These are phyloP conservation scores for Pan paniscus DNA, from an alignment of 2,113 vertebrate genomes.

Conservation along the genomic window DNA sequence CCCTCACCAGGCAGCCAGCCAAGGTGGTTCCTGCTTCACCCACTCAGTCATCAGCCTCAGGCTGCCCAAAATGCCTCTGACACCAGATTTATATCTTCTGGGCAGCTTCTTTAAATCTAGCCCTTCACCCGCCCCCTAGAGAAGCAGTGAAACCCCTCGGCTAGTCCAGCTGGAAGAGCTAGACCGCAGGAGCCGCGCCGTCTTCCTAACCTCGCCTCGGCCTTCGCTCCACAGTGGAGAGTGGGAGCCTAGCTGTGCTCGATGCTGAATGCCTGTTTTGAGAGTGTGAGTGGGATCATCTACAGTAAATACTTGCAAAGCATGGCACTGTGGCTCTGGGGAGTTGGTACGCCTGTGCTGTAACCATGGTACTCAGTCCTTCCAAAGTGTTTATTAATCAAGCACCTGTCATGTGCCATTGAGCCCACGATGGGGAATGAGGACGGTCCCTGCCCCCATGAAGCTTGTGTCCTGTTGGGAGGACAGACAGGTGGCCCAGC, in stretches of 20 bases:
- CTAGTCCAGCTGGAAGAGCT: neutral
- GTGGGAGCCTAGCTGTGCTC: neutral
- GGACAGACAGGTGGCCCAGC: neutral
- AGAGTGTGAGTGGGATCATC: neutral
- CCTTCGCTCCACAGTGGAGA: fast-evolving
- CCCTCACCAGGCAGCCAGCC: neutral
- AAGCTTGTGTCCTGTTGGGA: neutral
- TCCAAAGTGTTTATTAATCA: neutral
- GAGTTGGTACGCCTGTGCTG: neutral
- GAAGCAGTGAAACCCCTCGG: neutral
- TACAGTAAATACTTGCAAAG: neutral
- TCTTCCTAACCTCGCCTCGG: fast-evolving
- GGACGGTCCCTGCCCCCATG: fast-evolving
- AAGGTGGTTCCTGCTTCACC: neutral
- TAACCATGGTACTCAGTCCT: neutral
- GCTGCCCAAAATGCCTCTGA: neutral
- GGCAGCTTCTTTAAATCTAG: neutral
- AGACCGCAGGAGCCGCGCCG: fast-evolving
- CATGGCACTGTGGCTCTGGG: neutral
- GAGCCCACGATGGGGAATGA: fast-evolving
- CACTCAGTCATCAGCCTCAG: neutral
- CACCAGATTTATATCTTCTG: neutral
- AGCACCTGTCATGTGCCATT: fast-evolving
- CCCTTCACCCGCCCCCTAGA: neutral
- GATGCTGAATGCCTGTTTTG: neutral